phyloP scores from a whole-genome alignment of 2,113 vertebrate genomes.

The Ceyx margarethae region DNA sequence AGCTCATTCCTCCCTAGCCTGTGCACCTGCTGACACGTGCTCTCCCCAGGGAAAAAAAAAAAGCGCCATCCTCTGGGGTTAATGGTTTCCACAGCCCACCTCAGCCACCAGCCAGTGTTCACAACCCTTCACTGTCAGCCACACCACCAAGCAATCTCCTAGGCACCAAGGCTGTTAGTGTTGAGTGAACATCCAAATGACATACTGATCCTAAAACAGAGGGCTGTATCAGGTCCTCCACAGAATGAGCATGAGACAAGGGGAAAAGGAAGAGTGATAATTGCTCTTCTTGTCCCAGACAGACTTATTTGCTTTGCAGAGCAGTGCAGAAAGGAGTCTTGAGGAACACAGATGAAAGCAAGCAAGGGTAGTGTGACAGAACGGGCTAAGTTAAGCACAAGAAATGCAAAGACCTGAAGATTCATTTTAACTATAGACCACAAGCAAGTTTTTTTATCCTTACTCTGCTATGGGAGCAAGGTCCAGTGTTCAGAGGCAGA shows the following conservation, averaged over 20 bases:
- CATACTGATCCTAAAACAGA: background rate
- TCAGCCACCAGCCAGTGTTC: background rate
- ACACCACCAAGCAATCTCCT: background rate
- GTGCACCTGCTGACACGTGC: rapidly evolving
- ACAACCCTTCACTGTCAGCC: background rate
- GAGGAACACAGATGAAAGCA: background rate
- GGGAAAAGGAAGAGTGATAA: background rate
- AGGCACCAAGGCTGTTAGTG: background rate
- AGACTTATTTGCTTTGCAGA: background rate
- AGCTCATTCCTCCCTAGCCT: background rate
- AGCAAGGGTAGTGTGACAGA: background rate
- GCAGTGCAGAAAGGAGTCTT: background rate
- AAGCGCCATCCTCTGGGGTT: background rate
- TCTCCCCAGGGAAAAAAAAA: background rate
- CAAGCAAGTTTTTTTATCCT: background rate
- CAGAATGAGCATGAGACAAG: background rate
- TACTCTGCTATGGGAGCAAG: background rate
- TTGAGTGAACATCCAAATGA: background rate
- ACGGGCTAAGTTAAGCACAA: background rate
- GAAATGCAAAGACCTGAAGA: background rate
- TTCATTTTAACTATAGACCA: background rate
- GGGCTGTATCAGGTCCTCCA: background rate
- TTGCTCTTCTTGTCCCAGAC: background rate
- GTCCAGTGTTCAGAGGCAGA: background rate
- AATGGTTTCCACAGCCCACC: background rate